Conservation (phyloP, 2,113 vertebrate genomes). For the Osmerus eperlanus region DNA sequence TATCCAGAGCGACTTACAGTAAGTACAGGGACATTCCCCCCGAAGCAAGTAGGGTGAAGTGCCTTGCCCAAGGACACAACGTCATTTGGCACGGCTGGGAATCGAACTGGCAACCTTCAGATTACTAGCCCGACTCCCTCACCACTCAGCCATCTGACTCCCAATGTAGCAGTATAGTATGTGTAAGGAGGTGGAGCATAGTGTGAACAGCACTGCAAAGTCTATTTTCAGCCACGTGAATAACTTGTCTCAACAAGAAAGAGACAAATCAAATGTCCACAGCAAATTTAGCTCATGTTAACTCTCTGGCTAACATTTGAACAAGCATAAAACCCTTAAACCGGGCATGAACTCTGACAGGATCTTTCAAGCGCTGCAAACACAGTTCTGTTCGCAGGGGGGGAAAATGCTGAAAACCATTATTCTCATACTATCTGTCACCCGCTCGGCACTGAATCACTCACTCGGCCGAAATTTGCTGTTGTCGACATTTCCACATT, state of each 20-base stretch:
- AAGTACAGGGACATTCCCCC: too few species aligned
- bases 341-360: constrained; percentile 52
- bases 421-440: constrained; percentile 46
- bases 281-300: constrained; percentile 42
- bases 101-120: too few species aligned
- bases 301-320: constrained; percentile 50
- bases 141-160: too few species aligned
- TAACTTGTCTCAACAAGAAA: not conserved
- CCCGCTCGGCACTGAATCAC: constrained; percentile 61
- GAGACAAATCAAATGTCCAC: not conserved
- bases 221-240: not conserved
- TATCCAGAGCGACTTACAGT: too few species aligned
- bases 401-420: constrained; percentile 51
- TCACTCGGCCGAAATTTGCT: constrained; percentile 61
- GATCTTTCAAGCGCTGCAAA: constrained; percentile 38
- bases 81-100: too few species aligned
- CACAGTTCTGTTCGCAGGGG: constrained; percentile 37
- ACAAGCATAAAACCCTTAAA: constrained; percentile 41
- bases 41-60: too few species aligned
- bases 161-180: too few species aligned
- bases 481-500: constrained; percentile 70
- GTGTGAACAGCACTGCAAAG: constrained; percentile 29
- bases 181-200: too few species aligned
- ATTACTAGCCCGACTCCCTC: too few species aligned
- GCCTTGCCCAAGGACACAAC: too few species aligned